Evolutionary conservation across 2,797 vertebrate species (phyloP).

Genomic region (Gadopsis bispinosus): DNA sequence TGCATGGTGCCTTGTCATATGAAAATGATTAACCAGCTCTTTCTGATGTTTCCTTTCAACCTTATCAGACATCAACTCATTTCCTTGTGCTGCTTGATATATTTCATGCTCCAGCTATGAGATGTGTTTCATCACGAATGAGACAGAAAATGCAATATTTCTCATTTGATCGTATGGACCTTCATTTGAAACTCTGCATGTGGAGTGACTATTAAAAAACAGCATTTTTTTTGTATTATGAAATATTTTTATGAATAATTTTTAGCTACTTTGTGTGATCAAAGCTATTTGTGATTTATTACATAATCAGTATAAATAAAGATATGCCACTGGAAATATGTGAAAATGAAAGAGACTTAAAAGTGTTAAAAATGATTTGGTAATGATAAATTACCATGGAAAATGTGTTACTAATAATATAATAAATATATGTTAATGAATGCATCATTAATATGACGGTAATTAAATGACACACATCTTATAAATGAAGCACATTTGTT

Average conservation of each 20-base stretch:
- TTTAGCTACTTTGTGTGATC: conserved; percentile 21
- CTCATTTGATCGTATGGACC: conserved; percentile 42
- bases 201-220: conserved; percentile 20
- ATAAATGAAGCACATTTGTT: conserved; percentile 2
- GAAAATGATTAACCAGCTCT: conserved; percentile 76
- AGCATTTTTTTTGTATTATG: conserved; percentile 9
- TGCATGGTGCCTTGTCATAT: conserved; percentile 70
- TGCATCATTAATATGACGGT: background rate
- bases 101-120: conserved; percentile 53
- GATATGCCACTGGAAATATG: background rate
- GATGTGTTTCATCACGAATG: conserved; percentile 60
- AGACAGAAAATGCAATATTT: conserved; percentile 55
- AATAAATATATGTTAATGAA: background rate
- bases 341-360: background rate
- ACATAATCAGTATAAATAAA: conserved; percentile 24
- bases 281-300: conserved; percentile 26
- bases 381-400: conserved; percentile 19
- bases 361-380: background rate
- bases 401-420: background rate
- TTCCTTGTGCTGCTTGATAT: conserved; percentile 66
- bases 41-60: conserved; percentile 71
- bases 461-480: background rate
- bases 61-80: conserved; percentile 76
- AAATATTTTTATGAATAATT: conserved; percentile 8
- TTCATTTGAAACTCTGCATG: conserved; percentile 48